Evolutionary conservation across 1,140 invertebrate genomes (phyloP), one percentile per base, ranked within the genome.

Genomic region (Ceratoteleas bidentatus): DNA sequence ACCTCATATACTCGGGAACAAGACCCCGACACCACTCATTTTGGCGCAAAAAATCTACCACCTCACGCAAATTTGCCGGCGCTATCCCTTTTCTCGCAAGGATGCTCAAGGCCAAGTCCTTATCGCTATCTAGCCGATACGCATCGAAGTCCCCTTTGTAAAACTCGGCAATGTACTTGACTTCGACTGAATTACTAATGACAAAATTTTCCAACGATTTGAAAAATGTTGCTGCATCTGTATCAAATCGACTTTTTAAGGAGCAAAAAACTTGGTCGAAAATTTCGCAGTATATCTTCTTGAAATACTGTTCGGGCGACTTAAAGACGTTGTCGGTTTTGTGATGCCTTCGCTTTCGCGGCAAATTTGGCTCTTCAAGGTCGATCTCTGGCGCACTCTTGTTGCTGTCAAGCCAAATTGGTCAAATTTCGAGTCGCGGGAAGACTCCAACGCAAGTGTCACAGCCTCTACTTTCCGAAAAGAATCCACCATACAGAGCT

Each of bases 171-270:
- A 72, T 16, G 4, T 38, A 45, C 7, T 72, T 38, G 6, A 72
- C 57, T 9, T 72, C 57, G 13, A 61, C 49, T 9, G 13, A n/a
- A 38, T 72, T 34, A 61, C 62, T 62, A 3, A 50, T 47, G 53
- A 45, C 60, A 14, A 74, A 74, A 10, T 34, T 56, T 15, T 74
- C 70, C 13, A 64, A 34, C 6, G 47, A 45, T 53, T 74, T 74
- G 16, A 74, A 62, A 45, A 74, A 64, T 64, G 9, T 74, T 24
- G 15, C 58, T 33, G 58, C 15, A 53, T 74, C 58, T 15, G 57
- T 74, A n/a, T 74, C 70, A 36, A 74, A 74, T 57, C 70, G 50
- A 45, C 9, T 74, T 16, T 56, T 64, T 32, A 74, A 38, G 3
- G 70, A 74, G 8, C 16, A 62, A n/a, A 43, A 33, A 11, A 62